Evolutionary conservation across 2,888 invertebrate genomes (phyloP), one percentile per base, ranked within the genome.

Genomic region (Drosophila buzzatii): DNA sequence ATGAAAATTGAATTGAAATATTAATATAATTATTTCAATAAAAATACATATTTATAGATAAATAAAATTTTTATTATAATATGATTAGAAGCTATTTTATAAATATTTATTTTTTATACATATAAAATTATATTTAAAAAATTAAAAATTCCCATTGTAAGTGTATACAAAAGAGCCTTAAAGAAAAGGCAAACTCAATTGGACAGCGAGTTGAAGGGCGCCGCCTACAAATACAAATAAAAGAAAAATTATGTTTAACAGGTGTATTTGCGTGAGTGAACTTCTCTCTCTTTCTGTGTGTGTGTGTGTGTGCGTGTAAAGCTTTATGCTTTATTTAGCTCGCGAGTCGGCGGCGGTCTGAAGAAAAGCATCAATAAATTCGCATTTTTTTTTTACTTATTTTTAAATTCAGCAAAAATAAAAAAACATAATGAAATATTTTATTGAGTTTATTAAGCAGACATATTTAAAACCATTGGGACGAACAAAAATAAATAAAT

Each of bases 371-470:
- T 68, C 56, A 74, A 35, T 27, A 65, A 37, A 53, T 39, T 41
- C 55, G 18, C 49, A 47, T 64, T 23, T 23, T 45, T 23, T 12
- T 18, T 33, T 56, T 61, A 27, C 53, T 49, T 53, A 16, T 37
- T 56, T 37, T 59, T 59, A 68, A 55, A 64, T 76, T 39, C 72
- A 59, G 59, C 41, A 39, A 27, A 27, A 27, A 27, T 27, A 27
- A 27, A 68, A 63, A 71, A 67, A 69, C 82, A 80, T 76, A 82
- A 73, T 85, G 70, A 87, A 82, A 88, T 88, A 85, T 85, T 88
- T 85, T 64, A 80, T 82, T 76, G 86, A 76, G 58, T 64, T 55
- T 75, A 78, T 79, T 73, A 79, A 63, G 67, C 53, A 65, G 45
- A 16, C 45, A 33, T 64, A 75, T 75, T 75, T 73, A 59, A 73